phyloP scores from a whole-genome alignment of 2,113 vertebrate genomes.

The Corythaixoides concolor region DNA sequence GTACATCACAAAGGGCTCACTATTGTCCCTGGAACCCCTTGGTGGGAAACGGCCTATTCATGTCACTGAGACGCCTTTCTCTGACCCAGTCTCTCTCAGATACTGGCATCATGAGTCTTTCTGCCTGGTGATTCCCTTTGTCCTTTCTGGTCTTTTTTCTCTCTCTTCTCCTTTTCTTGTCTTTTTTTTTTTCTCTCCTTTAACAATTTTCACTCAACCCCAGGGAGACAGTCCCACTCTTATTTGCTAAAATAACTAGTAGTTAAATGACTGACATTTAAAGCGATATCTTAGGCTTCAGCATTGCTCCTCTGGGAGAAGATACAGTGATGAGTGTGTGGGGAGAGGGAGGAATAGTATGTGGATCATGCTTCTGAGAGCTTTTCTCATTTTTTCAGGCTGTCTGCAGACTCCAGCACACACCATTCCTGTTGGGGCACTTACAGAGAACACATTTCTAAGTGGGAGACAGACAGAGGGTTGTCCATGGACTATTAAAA shows the following conservation, averaged over 20 bases:
- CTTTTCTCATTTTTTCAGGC: not conserved
- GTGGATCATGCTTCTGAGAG: slow-evolving; percentile 20
- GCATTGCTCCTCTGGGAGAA: slow-evolving; percentile 7
- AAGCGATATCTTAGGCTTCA: slow-evolving; percentile 23
- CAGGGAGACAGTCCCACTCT: slow-evolving; percentile 56
- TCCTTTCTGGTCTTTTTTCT: not conserved
- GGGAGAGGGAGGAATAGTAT: slow-evolving; percentile 53
- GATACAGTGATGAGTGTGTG: slow-evolving; percentile 21
- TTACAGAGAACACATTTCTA: not conserved
- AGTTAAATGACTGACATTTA: slow-evolving; percentile 55
- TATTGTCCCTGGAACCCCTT: not conserved
- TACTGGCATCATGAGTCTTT: not conserved
- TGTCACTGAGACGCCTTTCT: not conserved
- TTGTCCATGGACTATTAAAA: not conserved
- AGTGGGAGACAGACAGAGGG: not conserved
- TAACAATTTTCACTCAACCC: slow-evolving; percentile 9
- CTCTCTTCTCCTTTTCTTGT: not conserved
- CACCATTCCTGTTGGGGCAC: not conserved
- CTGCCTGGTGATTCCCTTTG: not conserved
- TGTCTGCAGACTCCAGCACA: slow-evolving; percentile 19
- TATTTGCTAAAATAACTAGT: slow-evolving; percentile 61
- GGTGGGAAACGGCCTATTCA: not conserved
- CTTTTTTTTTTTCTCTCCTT: not conserved
- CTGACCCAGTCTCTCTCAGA: not conserved
- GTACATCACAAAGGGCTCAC: not conserved